phyloP scores from a whole-genome alignment of 2,797 vertebrate genomes.

The Parauchenoglanis punctatus region DNA sequence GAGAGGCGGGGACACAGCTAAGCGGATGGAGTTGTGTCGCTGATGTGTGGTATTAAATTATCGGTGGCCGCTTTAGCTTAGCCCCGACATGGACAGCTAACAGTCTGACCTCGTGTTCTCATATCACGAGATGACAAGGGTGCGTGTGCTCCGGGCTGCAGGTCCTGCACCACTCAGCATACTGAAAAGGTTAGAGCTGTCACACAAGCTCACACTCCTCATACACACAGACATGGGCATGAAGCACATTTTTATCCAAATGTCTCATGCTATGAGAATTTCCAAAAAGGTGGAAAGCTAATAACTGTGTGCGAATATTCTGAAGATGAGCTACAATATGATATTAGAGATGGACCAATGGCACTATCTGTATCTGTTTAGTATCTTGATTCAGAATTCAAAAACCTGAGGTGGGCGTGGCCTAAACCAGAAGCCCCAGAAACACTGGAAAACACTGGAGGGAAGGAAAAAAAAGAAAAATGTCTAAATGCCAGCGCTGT shows the following conservation, averaged over 20 bases:
- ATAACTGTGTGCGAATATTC: not conserved
- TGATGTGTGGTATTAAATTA: constrained; percentile 55
- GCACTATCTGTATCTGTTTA: not conserved
- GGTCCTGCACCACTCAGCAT: constrained; percentile 77
- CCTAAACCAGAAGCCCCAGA: not conserved
- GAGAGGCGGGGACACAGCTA: not conserved
- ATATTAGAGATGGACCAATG: not conserved
- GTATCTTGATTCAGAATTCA: not conserved
- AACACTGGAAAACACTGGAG: not conserved
- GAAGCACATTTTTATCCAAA: not conserved
- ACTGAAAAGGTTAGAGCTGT: constrained; percentile 83
- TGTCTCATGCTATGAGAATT: not conserved
- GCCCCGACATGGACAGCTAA: constrained; percentile 49
- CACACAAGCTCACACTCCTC: constrained; percentile 65
- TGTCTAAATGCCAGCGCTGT: not conserved
- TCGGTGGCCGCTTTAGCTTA: constrained; percentile 24
- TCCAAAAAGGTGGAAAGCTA: not conserved
- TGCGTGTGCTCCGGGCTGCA: constrained; percentile 74
- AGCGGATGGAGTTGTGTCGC: constrained; percentile 23
- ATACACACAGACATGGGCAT: constrained; percentile 1
- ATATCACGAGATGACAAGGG: constrained; percentile 77
- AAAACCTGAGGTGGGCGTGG: constrained; percentile 16
- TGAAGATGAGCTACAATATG: not conserved
- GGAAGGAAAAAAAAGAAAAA: not conserved
- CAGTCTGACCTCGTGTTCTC: constrained; percentile 77